phyloP scores from a whole-genome alignment of 2,888 invertebrate species.

The Hyposoter dolosus region DNA sequence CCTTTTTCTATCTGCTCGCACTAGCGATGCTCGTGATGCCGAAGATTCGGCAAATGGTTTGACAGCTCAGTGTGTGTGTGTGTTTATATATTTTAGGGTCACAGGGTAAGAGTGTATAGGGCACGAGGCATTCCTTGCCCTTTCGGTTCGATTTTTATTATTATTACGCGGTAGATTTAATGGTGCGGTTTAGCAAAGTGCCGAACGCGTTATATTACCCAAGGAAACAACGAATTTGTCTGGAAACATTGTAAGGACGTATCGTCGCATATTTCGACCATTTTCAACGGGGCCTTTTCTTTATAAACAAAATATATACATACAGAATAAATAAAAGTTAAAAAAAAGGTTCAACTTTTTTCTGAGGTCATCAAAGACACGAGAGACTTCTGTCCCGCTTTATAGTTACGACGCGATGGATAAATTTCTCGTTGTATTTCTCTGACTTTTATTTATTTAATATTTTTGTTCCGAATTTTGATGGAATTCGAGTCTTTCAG shows the following conservation, averaged over 20 bases:
- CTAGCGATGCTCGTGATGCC: not conserved
- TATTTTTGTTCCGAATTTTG: too few species aligned
- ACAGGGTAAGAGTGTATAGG: not conserved
- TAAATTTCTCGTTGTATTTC: not conserved
- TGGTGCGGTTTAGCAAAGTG: conserved; percentile 66
- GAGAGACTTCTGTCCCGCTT: not conserved
- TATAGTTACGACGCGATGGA: not conserved
- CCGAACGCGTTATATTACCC: conserved; percentile 63
- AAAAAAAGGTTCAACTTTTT: conserved; percentile 2
- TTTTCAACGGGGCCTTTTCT: not conserved
- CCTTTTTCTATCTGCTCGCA: conserved; percentile 33
- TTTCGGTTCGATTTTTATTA: conserved; percentile 63
- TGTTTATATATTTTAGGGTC: not conserved
- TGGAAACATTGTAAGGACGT: not conserved
- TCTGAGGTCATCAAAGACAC: conserved; percentile 32
- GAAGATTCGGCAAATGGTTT: conserved; percentile 61
- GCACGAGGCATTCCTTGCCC: conserved; percentile 10
- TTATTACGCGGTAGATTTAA: conserved; percentile 68
- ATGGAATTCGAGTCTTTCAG: too few species aligned
- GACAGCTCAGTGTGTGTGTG: conserved; percentile 16
- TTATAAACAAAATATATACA: not conserved
- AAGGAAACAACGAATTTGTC: conserved; percentile 54
- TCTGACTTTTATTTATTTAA: too few species aligned
- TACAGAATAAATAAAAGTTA: not conserved
- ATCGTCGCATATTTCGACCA: not conserved